A percentile compares a stretch with the other conserved stretches of the same genome.
Evolutionary conservation across 2,113 vertebrate genomes (phyloP).

Genomic region (Lagopus muta): DNA sequence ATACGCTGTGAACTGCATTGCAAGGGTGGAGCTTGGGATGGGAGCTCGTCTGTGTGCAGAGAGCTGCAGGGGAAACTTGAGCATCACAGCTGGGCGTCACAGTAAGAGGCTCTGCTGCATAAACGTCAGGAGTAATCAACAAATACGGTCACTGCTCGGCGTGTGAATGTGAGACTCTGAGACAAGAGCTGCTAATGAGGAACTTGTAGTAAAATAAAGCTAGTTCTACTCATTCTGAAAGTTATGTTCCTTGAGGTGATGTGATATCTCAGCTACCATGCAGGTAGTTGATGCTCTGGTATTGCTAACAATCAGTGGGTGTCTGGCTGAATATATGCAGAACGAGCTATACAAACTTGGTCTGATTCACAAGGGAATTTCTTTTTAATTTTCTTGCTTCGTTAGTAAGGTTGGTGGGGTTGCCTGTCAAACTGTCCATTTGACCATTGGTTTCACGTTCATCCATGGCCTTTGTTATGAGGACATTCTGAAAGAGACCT

Average conservation of each 20-base stretch:
- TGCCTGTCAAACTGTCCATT: neutral
- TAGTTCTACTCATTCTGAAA: neutral
- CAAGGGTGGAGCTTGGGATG: neutral
- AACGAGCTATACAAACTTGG: neutral
- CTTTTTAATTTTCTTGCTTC: neutral
- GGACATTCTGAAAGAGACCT: neutral
- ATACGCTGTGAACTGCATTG: neutral
- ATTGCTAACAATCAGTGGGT: neutral
- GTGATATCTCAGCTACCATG: neutral
- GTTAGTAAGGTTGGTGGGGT: neutral
- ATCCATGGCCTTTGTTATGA: neutral
- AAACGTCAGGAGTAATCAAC: neutral
- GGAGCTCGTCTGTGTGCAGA: neutral
- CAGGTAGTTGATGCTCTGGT: neutral
- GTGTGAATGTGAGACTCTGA: neutral
- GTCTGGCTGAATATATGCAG: neutral
- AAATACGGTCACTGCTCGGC: neutral
- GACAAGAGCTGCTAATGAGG: neutral
- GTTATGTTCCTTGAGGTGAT: neutral
- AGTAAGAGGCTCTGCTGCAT: neutral
- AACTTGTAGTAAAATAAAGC: neutral
- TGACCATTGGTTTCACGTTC: neutral
- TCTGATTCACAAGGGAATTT: neutral
- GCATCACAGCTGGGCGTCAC: rapidly evolving
- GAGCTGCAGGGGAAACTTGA: neutral